Evolutionary conservation across 92 coral and sea anemone genomes (phyloP), one percentile per base, ranked within the genome.

Genomic region (Bergia sp.): DNA sequence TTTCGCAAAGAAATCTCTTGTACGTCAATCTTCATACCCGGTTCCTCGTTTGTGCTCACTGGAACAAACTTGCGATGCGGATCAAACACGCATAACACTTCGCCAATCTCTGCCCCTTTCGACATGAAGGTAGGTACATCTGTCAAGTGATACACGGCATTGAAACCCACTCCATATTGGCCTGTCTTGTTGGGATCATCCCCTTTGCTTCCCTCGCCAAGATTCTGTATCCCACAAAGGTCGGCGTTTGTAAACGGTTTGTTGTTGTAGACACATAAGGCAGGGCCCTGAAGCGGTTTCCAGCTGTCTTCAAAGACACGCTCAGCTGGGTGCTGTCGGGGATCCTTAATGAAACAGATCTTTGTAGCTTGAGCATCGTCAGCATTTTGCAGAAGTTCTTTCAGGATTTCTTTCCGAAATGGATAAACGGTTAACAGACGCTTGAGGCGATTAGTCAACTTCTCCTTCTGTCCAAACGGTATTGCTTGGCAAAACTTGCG

Each of bases 281-380:
- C 98, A 36, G 98, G 98, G 15, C 98, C 98, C 83, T 95, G 98
- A 43, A 95, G 87, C 0, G 94, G 91, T 50, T 88, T 88, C 94
- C 96, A 94, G 82, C 89, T 57, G 20, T 92, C 88, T 76, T 92
- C 94, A 89, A 96, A 91, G 10, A 96, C 93, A 7, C 91, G 80
- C 77, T 94, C 90, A 8, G 73, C 76, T 5, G 89, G 88, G 44
- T 94, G 96, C 0, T 77, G 82, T 8, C 98, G 92, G 4, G 95
- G 90, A 80, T 96, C 98, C 57, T 88, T 89, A 66, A 96, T 93
- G 82, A 96, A 96, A 65, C 95, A 91, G 16, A 96, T 76, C 89
- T 91, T 89, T 1, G 92, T 92, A 7, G 98, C 98, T 66, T 91
- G 89, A 2, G 98, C 95, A 73, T 96, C 98, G 55, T 96, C 98